phyloP scores from a whole-genome alignment of 2,888 invertebrate genomes.

The Ectropis crepuscularia region DNA sequence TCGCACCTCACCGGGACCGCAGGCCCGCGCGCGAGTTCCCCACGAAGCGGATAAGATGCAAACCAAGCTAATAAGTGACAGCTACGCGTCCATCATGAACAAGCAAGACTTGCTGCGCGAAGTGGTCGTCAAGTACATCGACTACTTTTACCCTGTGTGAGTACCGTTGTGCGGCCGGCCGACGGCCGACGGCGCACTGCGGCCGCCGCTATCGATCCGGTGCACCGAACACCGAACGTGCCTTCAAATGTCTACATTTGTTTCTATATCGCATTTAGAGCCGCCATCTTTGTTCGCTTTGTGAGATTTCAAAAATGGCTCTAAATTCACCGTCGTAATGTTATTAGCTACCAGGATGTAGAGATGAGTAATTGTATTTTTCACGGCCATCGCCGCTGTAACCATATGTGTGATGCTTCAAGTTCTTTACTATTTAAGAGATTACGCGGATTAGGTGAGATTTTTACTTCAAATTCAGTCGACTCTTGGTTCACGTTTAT shows the following conservation, averaged over 20 bases:
- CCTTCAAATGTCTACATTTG: constrained; percentile 46
- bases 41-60: constrained; percentile 78
- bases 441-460: constrained; percentile 1
- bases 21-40: constrained; percentile 65
- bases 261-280: constrained; percentile 33
- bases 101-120: constrained; percentile 88
- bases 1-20: constrained; percentile 64
- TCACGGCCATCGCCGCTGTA: constrained; percentile 28
- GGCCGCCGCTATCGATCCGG: constrained; percentile 72
- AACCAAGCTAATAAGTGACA: constrained; percentile 85
- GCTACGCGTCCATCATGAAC: constrained; percentile 87
- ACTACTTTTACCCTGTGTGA: constrained; percentile 89
- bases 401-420: constrained; percentile 12
- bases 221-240: constrained; percentile 65
- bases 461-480: not conserved
- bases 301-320: constrained; percentile 21
- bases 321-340: constrained; percentile 13
- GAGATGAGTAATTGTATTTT: constrained; percentile 38
- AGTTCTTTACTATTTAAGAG: not conserved
- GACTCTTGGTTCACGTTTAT: too few relatives aligned
- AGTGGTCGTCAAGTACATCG: constrained; percentile 89
- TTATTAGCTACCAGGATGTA: constrained; percentile 25
- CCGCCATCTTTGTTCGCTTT: constrained; percentile 30
- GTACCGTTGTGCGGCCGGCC: constrained; percentile 62
- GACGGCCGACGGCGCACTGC: constrained; percentile 63